Evolutionary conservation across 1,140 invertebrate genomes (phyloP), one percentile per base, ranked within the genome.

Genomic region (Papilio glaucus): DNA sequence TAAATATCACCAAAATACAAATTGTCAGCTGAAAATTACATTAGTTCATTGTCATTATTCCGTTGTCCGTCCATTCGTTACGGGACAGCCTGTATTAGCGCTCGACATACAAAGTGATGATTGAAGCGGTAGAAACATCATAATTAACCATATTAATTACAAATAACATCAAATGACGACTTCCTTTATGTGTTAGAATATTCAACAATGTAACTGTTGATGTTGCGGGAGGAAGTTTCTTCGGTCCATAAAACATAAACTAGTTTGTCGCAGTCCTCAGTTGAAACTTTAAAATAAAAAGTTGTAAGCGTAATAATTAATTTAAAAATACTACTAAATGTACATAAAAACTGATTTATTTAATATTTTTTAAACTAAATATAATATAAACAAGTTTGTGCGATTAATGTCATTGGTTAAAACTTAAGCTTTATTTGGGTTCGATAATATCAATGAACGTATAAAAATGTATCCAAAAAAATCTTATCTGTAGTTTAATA

Each of bases 181-280:
- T 53, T 24, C 49, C 49, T 53, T 10, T 53, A 18, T 53, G 9
- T 53, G 18, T 53, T 53, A 24, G 21, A 53, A 18, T 13, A 41
- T 49, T 18, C 4, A 24, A 29, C 24, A 37, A 26, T 33, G 67
- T 49, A 69, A 69, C 41, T 49, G 67, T 69, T 69, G 67, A 49
- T 37, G 26, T 21, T 69, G 39, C n/a, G 41, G 53, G 76, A 77
- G 74, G 74, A 80, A 84, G 75, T 85, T 87, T 77, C 33, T 39
- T 76, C 78, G 72, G 75, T 80, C 76, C 77, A 81, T 88, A 85
- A 85, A 88, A 79, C 80, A 85, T 83, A 73, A 84, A 88, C 85
- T 88, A 88, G 85, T 88, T 86, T 88, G 85, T 86, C 85, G 85
- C 86, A 86, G 77, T 85, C 83, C 76, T 73, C 76, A 76, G 77